Percentiles rank a stretch among this genome's conserved stretches.
phyloP scores from a whole-genome alignment of 1,140 invertebrate genomes.

The Phortica variegata region DNA sequence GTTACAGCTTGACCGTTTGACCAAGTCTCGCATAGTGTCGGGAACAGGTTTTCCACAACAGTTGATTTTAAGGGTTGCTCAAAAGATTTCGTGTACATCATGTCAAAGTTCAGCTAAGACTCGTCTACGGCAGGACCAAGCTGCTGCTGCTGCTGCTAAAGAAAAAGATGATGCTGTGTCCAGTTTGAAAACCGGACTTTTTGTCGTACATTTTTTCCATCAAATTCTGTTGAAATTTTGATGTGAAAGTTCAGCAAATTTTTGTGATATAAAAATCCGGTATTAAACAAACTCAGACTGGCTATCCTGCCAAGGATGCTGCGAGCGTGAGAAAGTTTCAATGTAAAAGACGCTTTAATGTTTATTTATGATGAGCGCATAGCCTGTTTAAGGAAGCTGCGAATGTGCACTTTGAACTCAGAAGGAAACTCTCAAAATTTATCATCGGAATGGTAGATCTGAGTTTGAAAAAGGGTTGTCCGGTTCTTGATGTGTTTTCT shows the following conservation, averaged over 20 bases:
- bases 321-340: conserved; percentile 34
- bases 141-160: conserved; percentile 7
- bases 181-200: conserved; percentile 51
- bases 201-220: conserved; percentile 20
- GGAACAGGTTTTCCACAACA: conserved; percentile 21
- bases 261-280: conserved; percentile 23
- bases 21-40: conserved; percentile 16
- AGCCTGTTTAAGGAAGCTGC: conserved; percentile 4
- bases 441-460: no score
- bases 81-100: conserved; percentile 14
- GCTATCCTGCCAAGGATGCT: conserved; percentile 12
- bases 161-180: conserved; percentile 44
- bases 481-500: no score
- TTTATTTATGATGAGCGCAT: no score
- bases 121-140: conserved; percentile 4
- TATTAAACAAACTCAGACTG: neutral
- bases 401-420: conserved; percentile 9
- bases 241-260: conserved; percentile 54
- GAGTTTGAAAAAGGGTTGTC: no score
- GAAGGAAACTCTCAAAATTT: no score
- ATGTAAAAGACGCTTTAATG: neutral
- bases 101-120: conserved; percentile 54
- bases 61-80: conserved; percentile 20
- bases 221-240: conserved; percentile 51
- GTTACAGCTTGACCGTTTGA: conserved; percentile 23